A percentile compares a stretch with the other conserved stretches of the same genome.
Evolutionary conservation across 2,888 invertebrate genomes (phyloP).

Genomic region (Oligia strigilis): DNA sequence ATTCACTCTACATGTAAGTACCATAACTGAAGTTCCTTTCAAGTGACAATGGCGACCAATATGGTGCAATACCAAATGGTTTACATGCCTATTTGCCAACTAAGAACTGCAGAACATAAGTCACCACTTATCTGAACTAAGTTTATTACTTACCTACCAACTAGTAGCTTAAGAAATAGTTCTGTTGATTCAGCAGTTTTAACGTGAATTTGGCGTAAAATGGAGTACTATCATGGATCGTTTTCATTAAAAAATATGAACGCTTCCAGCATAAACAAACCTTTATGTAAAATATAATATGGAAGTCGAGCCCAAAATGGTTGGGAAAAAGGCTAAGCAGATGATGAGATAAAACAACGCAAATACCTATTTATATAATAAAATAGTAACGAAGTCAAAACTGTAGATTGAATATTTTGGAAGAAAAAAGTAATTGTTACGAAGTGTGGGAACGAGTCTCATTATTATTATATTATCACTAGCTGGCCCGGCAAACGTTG

Average conservation of each 20-base stretch:
- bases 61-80: constrained; percentile 45
- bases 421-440: no score
- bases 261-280: background rate
- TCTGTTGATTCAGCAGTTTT: background rate
- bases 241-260: background rate
- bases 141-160: background rate
- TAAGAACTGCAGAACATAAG: constrained; percentile 13
- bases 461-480: no score
- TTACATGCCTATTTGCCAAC: constrained; percentile 28
- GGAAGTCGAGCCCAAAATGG: no score
- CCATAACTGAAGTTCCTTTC: constrained; percentile 24
- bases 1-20: background rate
- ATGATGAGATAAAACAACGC: no score
- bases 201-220: background rate
- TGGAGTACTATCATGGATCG: no score
- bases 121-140: constrained; percentile 38
- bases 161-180: constrained; percentile 6
- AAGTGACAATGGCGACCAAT: constrained; percentile 39
- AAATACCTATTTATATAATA: no score
- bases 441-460: no score
- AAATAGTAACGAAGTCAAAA: no score
- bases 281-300: no score
- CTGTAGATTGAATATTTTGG: no score
- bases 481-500: no score
- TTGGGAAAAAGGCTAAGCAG: no score